Conservation (phyloP, 2,113 vertebrate genomes). For the Haemorhous mexicanus region DNA sequence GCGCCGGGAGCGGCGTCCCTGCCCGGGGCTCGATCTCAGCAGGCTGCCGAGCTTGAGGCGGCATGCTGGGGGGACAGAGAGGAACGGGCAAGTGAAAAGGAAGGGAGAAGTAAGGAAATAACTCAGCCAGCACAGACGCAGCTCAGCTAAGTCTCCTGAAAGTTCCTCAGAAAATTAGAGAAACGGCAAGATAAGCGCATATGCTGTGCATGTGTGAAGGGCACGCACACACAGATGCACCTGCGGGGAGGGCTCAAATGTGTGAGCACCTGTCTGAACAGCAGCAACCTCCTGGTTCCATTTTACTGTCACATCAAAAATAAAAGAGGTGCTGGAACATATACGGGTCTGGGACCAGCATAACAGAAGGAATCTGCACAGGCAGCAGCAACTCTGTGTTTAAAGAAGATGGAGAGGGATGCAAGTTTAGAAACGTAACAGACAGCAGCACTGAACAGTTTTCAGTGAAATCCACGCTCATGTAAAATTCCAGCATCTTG, state of each 20-base stretch:
- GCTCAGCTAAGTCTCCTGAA: neutral
- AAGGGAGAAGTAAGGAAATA: neutral
- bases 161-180: neutral
- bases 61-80: neutral
- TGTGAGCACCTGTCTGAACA: neutral
- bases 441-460: neutral
- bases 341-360: neutral
- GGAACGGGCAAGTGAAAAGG: neutral
- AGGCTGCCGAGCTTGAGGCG: neutral
- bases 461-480: neutral
- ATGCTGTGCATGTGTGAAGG: rapidly evolving
- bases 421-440: neutral
- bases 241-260: neutral
- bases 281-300: neutral
- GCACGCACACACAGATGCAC: no score
- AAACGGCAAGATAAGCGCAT: neutral
- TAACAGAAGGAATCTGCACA: neutral
- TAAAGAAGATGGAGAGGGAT: neutral
- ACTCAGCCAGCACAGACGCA: neutral
- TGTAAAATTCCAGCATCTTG: neutral
- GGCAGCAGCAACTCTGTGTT: neutral
- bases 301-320: neutral
- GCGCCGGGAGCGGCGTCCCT: neutral
- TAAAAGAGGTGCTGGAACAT: neutral
- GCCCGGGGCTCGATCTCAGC: neutral